Evolutionary conservation across 2,888 invertebrate species (phyloP), one percentile per base, ranked within the genome.

Genomic region (Eilema depressum): DNA sequence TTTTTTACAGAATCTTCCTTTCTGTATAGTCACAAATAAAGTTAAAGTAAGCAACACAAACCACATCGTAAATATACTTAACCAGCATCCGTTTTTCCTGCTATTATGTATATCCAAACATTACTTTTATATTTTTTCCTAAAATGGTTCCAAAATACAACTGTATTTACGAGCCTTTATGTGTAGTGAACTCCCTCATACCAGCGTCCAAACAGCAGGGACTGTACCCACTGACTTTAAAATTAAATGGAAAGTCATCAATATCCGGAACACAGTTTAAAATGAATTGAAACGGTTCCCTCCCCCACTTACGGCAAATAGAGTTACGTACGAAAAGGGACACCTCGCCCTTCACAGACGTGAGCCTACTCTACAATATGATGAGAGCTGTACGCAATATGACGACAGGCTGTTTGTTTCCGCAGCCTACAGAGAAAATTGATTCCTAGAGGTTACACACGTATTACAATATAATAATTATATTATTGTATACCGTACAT

Each of bases 311-410:
- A 75, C 73, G 14, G 71, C 66, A 83, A 82, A 82, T 83, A 82
- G 71, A 82, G 80, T 83, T 82, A 81, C 74, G 75, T 68, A 73
- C 71, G 70, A 74, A 82, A 75, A 82, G 82, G 83, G 82, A 78
- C 75, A 83, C 68, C 70, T 72, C 73, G 66, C 75, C 76, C 75
- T 66, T 71, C 70, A 66, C 67, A 75, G 30, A 75, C 74, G 82
- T 81, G 83, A 75, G 75, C 65, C 74, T 66, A 73, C 73, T 78
- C 59, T 61, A 69, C 69, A 73, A 75, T 70, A 68, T 60, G 61
- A 30, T 20, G 47, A 64, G 41, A 37, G 57, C 56, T 62, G 59
- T 37, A 71, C 68, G 66, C 64, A 69, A 76, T 72, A 77, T 62
- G 69, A 60, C 56, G 65, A 63, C 71, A 77, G 59, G 33, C 66